phyloP scores from a whole-genome alignment of 1,140 invertebrate species.

The Condylostylus longicornis region DNA sequence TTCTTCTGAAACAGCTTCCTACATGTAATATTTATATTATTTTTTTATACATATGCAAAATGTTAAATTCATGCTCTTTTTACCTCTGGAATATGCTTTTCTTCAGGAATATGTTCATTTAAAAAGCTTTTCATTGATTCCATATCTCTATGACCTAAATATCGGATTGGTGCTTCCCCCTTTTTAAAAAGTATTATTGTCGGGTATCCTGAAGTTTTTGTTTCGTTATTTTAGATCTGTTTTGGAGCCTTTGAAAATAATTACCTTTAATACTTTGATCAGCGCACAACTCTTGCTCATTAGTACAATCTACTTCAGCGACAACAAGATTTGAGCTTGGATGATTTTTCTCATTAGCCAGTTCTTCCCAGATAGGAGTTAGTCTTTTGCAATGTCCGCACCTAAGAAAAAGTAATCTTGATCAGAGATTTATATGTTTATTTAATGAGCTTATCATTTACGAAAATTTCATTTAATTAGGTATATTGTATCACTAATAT shows the following conservation, averaged over 20 bases:
- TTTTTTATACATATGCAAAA: neutral
- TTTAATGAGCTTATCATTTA: neutral
- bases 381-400: constrained; percentile 55
- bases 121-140: constrained; percentile 56
- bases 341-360: constrained; percentile 48
- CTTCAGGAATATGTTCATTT: constrained; percentile 39
- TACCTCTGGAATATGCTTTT: neutral
- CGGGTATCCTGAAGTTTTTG: constrained; percentile 34
- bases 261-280: constrained; percentile 57
- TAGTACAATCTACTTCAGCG: constrained; percentile 64
- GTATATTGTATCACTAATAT: neutral
- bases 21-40: constrained; percentile 11
- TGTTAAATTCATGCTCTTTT: neutral
- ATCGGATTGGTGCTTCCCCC: constrained; percentile 41
- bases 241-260: neutral
- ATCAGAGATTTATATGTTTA: neutral
- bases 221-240: constrained; percentile 4
- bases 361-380: constrained; percentile 52
- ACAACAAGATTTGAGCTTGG: constrained; percentile 47
- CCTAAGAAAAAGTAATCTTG: constrained; percentile 34
- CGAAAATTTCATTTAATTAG: neutral
- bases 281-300: constrained; percentile 49
- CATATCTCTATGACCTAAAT: constrained; percentile 53
- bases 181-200: constrained; percentile 58
- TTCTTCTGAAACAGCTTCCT: constrained; percentile 13